These are phyloP conservation scores for Hirtodrosophila histrioides DNA, from an alignment of 2,888 invertebrate species.

Conservation along the genomic window DNA sequence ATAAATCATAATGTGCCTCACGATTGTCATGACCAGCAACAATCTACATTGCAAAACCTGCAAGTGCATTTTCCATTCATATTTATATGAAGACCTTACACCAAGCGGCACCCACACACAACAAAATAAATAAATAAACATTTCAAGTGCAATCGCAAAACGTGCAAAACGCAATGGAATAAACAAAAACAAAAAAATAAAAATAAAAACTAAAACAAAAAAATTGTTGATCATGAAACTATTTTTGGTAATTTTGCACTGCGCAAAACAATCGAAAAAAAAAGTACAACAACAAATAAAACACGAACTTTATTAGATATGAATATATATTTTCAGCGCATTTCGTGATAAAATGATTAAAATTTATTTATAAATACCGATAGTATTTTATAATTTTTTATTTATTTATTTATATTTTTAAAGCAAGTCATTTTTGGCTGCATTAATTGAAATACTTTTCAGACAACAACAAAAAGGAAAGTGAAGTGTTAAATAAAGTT, in stretches of 20 bases:
- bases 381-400: constrained; percentile 30
- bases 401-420: constrained; percentile 22
- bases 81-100: constrained; percentile 29
- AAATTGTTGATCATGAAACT: constrained; percentile 31
- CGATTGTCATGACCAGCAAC: constrained; percentile 35
- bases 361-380: constrained; percentile 33
- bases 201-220: background rate
- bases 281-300: constrained; percentile 5
- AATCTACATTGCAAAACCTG: constrained; percentile 1
- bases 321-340: constrained; percentile 29
- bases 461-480: constrained; percentile 56
- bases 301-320: constrained; percentile 20
- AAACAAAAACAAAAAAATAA: constrained; percentile 18
- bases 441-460: constrained; percentile 44
- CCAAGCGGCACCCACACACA: constrained; percentile 17
- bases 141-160: constrained; percentile 49
- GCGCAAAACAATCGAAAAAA: constrained; percentile 17
- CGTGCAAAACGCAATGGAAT: constrained; percentile 49
- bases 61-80: constrained; percentile 34
- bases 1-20: constrained; percentile 35
- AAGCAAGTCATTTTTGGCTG: constrained; percentile 29
- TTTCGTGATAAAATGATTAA: constrained; percentile 55
- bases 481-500: constrained; percentile 50
- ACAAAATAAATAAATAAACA: constrained; percentile 13
- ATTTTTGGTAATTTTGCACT: constrained; percentile 27